Conservation (phyloP, 2,888 invertebrate genomes). For the Molorchus minor region DNA sequence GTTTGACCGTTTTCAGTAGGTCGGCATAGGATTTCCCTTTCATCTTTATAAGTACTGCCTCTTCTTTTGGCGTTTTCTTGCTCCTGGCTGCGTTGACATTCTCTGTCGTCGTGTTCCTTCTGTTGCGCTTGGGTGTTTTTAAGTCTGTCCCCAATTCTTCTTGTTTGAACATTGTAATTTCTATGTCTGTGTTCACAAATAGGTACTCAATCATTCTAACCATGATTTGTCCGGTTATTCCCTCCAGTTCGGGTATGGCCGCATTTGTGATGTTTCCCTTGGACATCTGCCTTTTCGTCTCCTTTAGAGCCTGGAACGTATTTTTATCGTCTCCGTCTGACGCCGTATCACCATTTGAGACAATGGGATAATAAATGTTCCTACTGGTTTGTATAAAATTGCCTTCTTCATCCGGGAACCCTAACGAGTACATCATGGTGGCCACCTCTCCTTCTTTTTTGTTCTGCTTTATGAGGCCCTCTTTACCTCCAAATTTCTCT, state of each 20-base stretch:
- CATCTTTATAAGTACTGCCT: conserved; percentile 16
- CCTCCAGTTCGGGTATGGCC: conserved; percentile 27
- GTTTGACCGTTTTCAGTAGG: conserved; percentile 16
- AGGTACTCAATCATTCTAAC: conserved; percentile 25
- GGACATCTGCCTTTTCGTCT: conserved; percentile 14
- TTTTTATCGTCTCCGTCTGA: conserved; percentile 10
- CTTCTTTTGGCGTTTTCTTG: conserved; percentile 6
- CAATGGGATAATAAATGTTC: conserved; percentile 26
- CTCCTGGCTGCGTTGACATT: not conserved
- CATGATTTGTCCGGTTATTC: conserved; percentile 8
- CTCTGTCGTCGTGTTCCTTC: not conserved
- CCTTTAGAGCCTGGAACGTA: conserved; percentile 14
- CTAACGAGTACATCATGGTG: conserved; percentile 32
- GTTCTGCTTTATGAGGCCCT: conserved; percentile 22
- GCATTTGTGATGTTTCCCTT: conserved; percentile 9
- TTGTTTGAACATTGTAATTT: not conserved
- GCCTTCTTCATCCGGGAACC: conserved; percentile 36
- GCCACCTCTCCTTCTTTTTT: conserved; percentile 31
- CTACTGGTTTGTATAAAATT: conserved; percentile 24
- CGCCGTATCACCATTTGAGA: not conserved
- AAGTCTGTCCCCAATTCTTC: not conserved
- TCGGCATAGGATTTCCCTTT: conserved; percentile 15
- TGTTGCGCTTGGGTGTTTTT: not conserved
- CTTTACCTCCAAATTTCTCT: conserved; percentile 23
- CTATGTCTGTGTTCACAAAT: conserved; percentile 18